Percentiles rank a stretch among this genome's conserved stretches.
Evolutionary conservation across 2,888 invertebrate species (phyloP).

Genomic region (Tenthredo distinguenda): DNA sequence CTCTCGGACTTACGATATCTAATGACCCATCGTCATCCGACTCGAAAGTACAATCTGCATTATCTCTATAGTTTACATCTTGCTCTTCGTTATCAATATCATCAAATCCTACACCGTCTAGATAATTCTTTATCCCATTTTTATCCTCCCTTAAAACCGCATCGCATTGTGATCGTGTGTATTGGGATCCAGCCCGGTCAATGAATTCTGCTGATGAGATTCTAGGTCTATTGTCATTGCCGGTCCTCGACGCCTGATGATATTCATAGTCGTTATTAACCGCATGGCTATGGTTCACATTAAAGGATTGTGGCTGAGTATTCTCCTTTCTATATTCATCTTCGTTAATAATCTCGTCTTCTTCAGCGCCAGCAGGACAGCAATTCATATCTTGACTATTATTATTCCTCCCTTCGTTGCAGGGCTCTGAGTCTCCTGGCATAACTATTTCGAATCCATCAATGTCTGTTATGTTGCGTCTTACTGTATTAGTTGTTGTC

Average conservation of each 20-base stretch:
- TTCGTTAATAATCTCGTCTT: background rate
- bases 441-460: slow-evolving; percentile 1
- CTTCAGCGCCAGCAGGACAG: slow-evolving; percentile 35
- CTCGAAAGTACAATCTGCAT: slow-evolving; percentile 4
- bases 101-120: background rate
- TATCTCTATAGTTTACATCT: background rate
- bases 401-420: background rate
- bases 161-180: background rate
- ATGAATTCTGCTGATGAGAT: slow-evolving; percentile 32
- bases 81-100: slow-evolving; percentile 6
- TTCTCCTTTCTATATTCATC: background rate
- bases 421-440: background rate
- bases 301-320: background rate
- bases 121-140: background rate
- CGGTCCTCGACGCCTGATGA: background rate
- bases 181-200: background rate
- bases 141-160: background rate
- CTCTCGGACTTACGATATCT: slow-evolving; percentile 63
- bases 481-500: background rate
- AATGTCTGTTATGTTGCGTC: background rate
- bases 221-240: background rate
- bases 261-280: background rate
- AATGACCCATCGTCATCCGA: slow-evolving; percentile 44
- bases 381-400: background rate
- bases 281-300: background rate